These are phyloP conservation scores for Diogma glabrata DNA, from an alignment of 2,888 invertebrate genomes.

Conservation along the genomic window DNA sequence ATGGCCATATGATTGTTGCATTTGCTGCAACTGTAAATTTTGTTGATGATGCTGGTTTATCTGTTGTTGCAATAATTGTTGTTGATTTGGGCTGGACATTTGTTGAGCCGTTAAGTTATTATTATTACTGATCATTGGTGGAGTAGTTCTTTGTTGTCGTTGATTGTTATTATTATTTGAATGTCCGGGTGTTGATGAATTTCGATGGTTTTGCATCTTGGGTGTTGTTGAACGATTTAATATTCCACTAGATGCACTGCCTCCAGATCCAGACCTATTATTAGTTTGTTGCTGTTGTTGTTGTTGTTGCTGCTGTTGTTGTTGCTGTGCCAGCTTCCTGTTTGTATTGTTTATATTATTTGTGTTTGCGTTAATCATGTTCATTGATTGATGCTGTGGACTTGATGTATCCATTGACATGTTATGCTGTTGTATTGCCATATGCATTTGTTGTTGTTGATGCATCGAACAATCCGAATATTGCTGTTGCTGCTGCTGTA, in stretches of 20 bases:
- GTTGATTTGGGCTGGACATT: conserved; percentile 26
- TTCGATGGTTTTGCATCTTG: conserved; percentile 28
- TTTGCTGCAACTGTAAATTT: conserved; percentile 27
- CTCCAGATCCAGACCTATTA: conserved; percentile 17
- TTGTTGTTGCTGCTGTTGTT: conserved; percentile 10
- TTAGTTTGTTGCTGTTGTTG: conserved; percentile 13
- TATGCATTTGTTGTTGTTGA: conserved; percentile 36
- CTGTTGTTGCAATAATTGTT: conserved; percentile 24
- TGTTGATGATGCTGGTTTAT: conserved; percentile 25
- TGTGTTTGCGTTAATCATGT: background rate
- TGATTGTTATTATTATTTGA: too few relatives aligned
- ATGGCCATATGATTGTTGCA: conserved; percentile 29
- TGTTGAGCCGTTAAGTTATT: conserved; percentile 24
- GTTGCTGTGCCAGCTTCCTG: conserved; percentile 25
- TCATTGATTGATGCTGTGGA: conserved; percentile 31
- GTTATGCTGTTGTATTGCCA: conserved; percentile 38
- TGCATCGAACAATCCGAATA: conserved; percentile 46
- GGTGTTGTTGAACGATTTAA: conserved; percentile 33
- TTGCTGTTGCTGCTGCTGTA: conserved; percentile 45
- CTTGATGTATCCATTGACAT: conserved; percentile 30
- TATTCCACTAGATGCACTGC: conserved; percentile 22
- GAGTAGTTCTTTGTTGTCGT: conserved; percentile 28
- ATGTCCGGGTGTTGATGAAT: conserved; percentile 19
- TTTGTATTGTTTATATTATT: conserved; percentile 26
- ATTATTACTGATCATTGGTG: conserved; percentile 35